These are phyloP conservation scores for Halocynthia aurantium DNA, from an alignment of 23 tunicate genomes.

Conservation along the genomic window DNA sequence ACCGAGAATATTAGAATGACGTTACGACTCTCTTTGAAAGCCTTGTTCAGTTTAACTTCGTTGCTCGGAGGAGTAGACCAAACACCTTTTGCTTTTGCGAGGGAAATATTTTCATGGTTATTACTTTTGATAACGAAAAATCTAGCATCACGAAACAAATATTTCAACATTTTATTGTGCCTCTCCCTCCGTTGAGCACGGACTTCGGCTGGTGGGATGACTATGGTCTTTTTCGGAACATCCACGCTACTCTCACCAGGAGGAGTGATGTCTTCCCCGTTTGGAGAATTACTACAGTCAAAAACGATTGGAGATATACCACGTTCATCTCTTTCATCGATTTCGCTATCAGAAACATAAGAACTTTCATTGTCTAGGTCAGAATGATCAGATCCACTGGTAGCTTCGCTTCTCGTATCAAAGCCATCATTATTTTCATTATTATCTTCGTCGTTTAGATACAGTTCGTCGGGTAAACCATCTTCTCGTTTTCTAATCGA, in stretches of 20 bases:
- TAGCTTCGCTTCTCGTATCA: constrained; percentile 70
- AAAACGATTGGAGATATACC: constrained; percentile 88
- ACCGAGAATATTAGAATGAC: constrained; percentile 79
- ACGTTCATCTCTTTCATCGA: constrained; percentile 10
- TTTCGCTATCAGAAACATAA: not conserved
- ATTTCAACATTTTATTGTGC: constrained; percentile 76
- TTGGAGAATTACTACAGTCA: constrained; percentile 51
- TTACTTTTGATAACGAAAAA: constrained; percentile 85
- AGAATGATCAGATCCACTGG: constrained; percentile 21
- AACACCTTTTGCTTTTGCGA: constrained; percentile 80
- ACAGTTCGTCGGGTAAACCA: constrained; percentile 3
- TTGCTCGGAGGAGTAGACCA: constrained; percentile 96
- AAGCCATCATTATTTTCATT: constrained; percentile 18
- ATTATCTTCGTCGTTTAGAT: constrained; percentile 2
- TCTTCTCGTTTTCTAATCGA: not conserved
- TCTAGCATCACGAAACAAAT: constrained; percentile 80
- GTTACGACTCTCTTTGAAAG: constrained; percentile 72
- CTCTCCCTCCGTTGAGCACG: constrained; percentile 70
- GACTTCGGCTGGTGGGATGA: constrained; percentile 68
- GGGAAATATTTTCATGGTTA: constrained; percentile 79
- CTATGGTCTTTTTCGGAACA: constrained; percentile 65
- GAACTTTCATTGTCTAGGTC: not conserved
- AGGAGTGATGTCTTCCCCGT: constrained; percentile 52
- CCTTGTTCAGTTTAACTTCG: constrained; percentile 57
- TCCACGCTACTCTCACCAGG: constrained; percentile 75